Evolutionary conservation across 2,113 vertebrate genomes (phyloP), one percentile per base, ranked within the genome.

Genomic region (Guaruba guarouba): DNA sequence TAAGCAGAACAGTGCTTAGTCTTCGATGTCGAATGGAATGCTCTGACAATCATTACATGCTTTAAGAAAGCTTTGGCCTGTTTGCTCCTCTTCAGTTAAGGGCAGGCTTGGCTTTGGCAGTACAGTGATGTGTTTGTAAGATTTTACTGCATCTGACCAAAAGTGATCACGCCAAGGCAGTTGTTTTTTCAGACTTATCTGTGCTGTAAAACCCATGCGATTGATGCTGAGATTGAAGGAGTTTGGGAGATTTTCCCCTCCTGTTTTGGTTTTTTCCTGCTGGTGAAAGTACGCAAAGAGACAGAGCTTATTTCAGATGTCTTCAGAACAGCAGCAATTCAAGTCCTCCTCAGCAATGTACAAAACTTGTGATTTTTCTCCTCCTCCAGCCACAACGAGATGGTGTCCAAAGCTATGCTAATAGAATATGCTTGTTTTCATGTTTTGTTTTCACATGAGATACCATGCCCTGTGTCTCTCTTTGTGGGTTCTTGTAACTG

Each of bases 401-500:
- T 16, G 54, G 90, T 74, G 68, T 67, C 61, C 44, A 71, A 86
- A 91, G 73, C 66, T 78, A 11, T 37, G 35, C 67, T 84, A 82
- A 64, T 48, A 81, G 86, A 84, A 39, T 52, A 23, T 33, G 82
- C 90, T 90, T 92, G 86, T 59, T 81, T 93, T 81, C 27, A 13
- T 73, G 70, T 88, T 93, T 93, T 97, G 88, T 96, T 98, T 96
- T 96, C 59, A 97, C 90, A 98, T 63, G 71, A 96, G 97, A 94
- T 84, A 86, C 92, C 82, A 84, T 96, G 92, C 94, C 95, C 97
- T 95, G 54, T 90, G 93, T 96, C 95, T 93, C 92, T 77, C 86
- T 94, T 82, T 91, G 98, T 82, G 98, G 97, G 90, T 95, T 97
- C 95, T 95, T 90, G 67, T 95, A 97, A 97, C 88, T 92, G 96